phyloP scores from a whole-genome alignment of 2,113 vertebrate species.

The Apodemus sylvaticus region DNA sequence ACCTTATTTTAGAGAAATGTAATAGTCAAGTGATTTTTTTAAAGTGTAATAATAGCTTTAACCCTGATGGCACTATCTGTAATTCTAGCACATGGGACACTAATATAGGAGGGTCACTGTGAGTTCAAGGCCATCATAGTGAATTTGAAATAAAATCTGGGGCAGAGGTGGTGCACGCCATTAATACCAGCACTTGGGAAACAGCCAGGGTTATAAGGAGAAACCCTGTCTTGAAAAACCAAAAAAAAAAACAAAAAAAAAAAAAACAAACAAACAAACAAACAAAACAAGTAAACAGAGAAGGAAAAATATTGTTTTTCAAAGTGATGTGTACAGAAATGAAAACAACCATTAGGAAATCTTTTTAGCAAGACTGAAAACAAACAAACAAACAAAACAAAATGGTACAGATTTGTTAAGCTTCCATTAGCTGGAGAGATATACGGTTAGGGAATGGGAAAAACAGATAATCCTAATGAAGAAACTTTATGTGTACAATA shows the following conservation, averaged over 20 bases:
- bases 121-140: not conserved
- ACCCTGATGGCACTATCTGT: not conserved
- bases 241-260: not conserved
- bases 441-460: not conserved
- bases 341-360: too few relatives aligned
- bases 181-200: too few relatives aligned
- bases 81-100: not conserved
- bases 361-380: not conserved
- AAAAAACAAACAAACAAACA: too few relatives aligned
- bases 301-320: not conserved
- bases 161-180: too few relatives aligned
- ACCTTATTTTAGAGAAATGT: not conserved
- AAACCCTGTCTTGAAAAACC: not conserved
- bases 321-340: not conserved
- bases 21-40: not conserved
- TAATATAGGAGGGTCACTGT: not conserved
- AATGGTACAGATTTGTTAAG: not conserved
- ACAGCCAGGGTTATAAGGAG: too few relatives aligned
- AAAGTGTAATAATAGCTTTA: not conserved
- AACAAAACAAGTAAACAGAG: not conserved
- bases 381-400: not conserved
- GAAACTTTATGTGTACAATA: not conserved
- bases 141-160: not conserved
- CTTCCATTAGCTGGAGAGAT: not conserved
- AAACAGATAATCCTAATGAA: not conserved